Base-by-base conservation (phyloP, 2,888 invertebrate genomes). In the Bellardia pandia region DNA sequence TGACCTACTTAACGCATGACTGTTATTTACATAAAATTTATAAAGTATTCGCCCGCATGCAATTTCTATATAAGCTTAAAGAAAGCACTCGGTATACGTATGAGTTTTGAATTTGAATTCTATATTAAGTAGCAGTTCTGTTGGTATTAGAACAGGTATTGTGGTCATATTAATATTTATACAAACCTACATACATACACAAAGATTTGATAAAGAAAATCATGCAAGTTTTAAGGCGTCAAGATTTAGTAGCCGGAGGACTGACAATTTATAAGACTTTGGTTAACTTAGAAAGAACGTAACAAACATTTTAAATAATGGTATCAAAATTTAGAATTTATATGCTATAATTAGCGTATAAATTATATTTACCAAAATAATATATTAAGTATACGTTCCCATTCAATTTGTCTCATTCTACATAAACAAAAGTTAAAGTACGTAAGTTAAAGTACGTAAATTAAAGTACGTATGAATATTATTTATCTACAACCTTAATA, bases 1-100 rank as follows among this genome's bases (percentile, higher is more conserved):
- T 16, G 37, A 45, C 66, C 42, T 45, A 23, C 23, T 23, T 45
- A 66, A 66, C 7, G 42, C 9, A 42, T 42, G 66, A 42, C 5
- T 45, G 23, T 23, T 66, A 66, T 66, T 66, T 23, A 42, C 23
- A 45, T 66, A 42, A 40, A n/a, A 66, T 6, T 42, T 66, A 23
- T 45, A 66, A 66, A 66, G 66, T 66, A 45, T 66, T 66, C 45
- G 42, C 45, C 45, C 66, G 66, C 66, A 66, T 66, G 66, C 66
- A 40, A 64, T 8, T 16, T 64, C 3, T 8, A 64, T 14, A 3
- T 37, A 64, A 7, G n/a, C 14, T 69, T 13, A 16, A 66, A 45
- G 23, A 42, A 16, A 23, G 9, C 1, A 40, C 42, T 42, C 7
- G 1, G 58, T 23, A n/a, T 42, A 42, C 16, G 42, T 42, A 23